phyloP scores from a whole-genome alignment of 2,113 vertebrate species.

The Formicarius rufipectus region DNA sequence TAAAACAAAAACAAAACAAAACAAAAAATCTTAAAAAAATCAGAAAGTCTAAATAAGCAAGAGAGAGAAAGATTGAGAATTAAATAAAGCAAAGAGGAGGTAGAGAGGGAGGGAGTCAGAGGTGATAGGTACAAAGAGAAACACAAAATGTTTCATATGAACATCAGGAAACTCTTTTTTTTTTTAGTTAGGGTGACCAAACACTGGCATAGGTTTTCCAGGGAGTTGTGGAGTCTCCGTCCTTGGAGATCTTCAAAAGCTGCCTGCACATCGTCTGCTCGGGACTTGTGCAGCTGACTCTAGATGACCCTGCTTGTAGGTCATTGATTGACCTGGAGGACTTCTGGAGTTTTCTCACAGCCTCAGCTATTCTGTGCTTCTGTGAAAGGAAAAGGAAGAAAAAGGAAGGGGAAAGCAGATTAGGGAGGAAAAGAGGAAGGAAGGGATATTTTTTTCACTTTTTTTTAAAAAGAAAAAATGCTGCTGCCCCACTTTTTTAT shows the following conservation, averaged over 20 bases:
- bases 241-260: not conserved
- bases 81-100: not conserved
- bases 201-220: not conserved
- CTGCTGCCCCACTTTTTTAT: not conserved
- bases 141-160: not conserved
- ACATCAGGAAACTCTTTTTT: not conserved
- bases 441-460: no score
- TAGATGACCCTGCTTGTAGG: not conserved
- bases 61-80: not conserved
- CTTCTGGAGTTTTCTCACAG: not conserved
- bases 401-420: fast-evolving
- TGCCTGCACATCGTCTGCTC: not conserved
- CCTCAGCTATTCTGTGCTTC: not conserved
- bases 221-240: not conserved
- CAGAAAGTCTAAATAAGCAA: not conserved
- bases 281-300: not conserved
- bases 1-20: no score
- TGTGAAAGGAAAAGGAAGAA: not conserved
- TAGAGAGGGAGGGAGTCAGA: not conserved
- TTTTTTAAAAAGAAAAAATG: not conserved
- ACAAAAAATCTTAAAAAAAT: not conserved
- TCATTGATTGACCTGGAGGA: not conserved
- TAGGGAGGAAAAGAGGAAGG: no score
- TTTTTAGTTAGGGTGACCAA: not conserved
- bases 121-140: not conserved